These are phyloP conservation scores for Phaenicophaeus curvirostris DNA, from an alignment of 2,797 vertebrate genomes.

Conservation along the genomic window DNA sequence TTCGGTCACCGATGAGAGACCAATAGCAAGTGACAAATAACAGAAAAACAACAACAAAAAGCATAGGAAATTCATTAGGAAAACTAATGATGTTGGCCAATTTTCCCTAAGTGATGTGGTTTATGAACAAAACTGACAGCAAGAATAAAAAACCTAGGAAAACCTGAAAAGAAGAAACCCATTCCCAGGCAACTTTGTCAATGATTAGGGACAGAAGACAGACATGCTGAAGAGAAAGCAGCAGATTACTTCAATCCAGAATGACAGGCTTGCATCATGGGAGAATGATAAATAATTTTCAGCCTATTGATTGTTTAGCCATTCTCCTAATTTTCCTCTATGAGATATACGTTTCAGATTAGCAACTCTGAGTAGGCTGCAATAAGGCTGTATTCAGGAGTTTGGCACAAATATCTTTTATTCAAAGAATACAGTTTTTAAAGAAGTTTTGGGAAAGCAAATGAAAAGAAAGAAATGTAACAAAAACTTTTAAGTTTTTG, in stretches of 20 bases:
- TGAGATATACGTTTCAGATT: slow-evolving; percentile 14
- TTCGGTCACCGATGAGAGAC: neutral
- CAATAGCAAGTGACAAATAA: neutral
- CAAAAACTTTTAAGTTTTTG: neutral
- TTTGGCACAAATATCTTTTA: too few relatives aligned
- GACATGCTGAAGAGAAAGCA: neutral
- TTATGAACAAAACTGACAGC: neutral
- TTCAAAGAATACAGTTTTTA: neutral
- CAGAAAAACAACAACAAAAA: neutral
- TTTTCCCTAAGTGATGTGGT: neutral
- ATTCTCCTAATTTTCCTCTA: slow-evolving; percentile 19
- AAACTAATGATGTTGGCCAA: neutral
- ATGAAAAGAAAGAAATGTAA: neutral
- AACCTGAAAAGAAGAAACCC: neutral
- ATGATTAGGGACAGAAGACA: neutral
- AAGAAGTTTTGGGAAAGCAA: neutral
- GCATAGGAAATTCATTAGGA: neutral
- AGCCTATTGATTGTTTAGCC: slow-evolving; percentile 32
- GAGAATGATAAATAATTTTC: slow-evolving; percentile 25
- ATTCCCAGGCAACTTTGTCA: neutral
- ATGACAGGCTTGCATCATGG: neutral
- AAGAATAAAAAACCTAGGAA: neutral
- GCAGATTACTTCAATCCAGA: neutral
- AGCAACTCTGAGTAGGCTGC: neutral
- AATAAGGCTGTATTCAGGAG: neutral